Evolutionary conservation across 1,140 invertebrate species (phyloP).

Genomic region (Contarinia nasturtii): DNA sequence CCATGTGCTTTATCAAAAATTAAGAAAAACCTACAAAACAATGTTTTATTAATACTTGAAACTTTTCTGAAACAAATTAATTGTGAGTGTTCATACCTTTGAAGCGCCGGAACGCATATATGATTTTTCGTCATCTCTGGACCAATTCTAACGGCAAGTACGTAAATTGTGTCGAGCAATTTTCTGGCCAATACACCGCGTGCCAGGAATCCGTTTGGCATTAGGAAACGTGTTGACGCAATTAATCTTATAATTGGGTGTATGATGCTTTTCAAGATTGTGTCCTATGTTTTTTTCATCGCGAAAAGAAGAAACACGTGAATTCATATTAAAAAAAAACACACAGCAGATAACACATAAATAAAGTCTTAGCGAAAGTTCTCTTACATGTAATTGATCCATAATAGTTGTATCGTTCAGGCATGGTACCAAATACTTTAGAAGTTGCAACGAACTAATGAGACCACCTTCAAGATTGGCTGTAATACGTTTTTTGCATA

Average conservation of each 20-base stretch:
- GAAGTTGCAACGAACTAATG: slow-evolving; percentile 61
- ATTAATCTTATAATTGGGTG: slow-evolving; percentile 54
- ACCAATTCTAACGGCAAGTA: slow-evolving; percentile 60
- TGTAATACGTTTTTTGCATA: slow-evolving; percentile 59
- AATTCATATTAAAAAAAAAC: not conserved
- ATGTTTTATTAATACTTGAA: slow-evolving; percentile 1
- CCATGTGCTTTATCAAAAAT: slow-evolving; percentile 65
- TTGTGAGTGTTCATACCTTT: slow-evolving; percentile 24
- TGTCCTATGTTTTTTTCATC: slow-evolving; percentile 32
- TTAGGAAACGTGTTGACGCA: slow-evolving; percentile 50
- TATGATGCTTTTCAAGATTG: slow-evolving; percentile 55
- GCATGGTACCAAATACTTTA: slow-evolving; percentile 63
- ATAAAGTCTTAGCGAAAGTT: no score
- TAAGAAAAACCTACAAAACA: slow-evolving; percentile 49
- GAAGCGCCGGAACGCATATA: slow-evolving; percentile 46
- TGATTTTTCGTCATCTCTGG: slow-evolving; percentile 65
- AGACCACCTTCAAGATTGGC: slow-evolving; percentile 71
- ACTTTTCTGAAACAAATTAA: not conserved
- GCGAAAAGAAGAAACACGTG: slow-evolving; percentile 7
- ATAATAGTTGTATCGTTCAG: slow-evolving; percentile 70
- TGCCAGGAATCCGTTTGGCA: slow-evolving; percentile 58
- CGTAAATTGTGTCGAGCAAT: slow-evolving; percentile 59
- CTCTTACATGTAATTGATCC: slow-evolving; percentile 62
- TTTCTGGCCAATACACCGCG: slow-evolving; percentile 55
- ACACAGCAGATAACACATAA: no score